A percentile compares a stretch with the other conserved stretches of the same genome.
Conservation (phyloP, 2,888 invertebrate genomes). For the Amphipoea lucens region DNA sequence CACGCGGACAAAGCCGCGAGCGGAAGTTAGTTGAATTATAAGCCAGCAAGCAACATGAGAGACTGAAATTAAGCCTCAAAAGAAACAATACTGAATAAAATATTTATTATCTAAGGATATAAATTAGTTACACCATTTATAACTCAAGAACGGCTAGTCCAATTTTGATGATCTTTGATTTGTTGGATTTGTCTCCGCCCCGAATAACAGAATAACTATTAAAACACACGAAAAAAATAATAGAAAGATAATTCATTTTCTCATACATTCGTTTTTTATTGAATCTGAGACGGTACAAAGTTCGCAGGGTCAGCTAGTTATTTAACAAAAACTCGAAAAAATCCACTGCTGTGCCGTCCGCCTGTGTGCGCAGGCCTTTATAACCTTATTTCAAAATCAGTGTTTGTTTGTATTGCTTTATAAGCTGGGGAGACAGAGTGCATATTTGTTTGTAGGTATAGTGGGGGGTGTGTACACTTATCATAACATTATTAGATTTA, state of each 20-base stretch:
- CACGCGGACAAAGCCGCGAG: neutral
- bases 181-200: too few relatives aligned
- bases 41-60: neutral
- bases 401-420: slow-evolving; percentile 5
- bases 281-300: too few relatives aligned
- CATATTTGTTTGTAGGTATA: slow-evolving; percentile 8
- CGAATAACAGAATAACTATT: too few relatives aligned
- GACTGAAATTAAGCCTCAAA: neutral
- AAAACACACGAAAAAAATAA: too few relatives aligned
- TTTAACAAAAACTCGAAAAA: neutral
- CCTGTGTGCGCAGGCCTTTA: neutral
- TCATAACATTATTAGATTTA: slow-evolving; percentile 29
- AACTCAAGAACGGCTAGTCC: too few relatives aligned
- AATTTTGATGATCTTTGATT: too few relatives aligned
- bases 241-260: too few relatives aligned
- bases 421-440: neutral
- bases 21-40: neutral
- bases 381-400: slow-evolving; percentile 25
- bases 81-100: neutral
- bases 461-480: neutral
- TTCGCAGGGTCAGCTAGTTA: too few relatives aligned
- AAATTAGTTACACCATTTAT: too few relatives aligned
- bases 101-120: too few relatives aligned
- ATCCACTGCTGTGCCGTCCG: neutral
- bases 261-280: too few relatives aligned